Percentiles rank a stretch among this genome's conserved stretches.
phyloP scores from a whole-genome alignment of 2,113 vertebrate genomes.

The Struthio camelus region DNA sequence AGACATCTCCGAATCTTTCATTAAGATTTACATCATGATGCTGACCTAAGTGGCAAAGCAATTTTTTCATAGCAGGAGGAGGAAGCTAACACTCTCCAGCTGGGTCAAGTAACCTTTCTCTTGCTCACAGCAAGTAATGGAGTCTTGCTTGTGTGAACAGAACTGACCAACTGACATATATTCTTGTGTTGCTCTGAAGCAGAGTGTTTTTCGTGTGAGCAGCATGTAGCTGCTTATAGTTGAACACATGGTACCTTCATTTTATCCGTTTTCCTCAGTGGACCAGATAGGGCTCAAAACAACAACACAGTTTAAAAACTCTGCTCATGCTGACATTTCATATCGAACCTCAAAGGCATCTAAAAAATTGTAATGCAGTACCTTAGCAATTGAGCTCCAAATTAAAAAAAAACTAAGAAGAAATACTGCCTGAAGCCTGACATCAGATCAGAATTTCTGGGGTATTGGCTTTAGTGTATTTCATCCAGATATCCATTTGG shows the following conservation, averaged over 20 bases:
- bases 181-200: background rate
- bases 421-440: background rate
- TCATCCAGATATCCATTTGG: background rate
- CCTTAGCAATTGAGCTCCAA: background rate
- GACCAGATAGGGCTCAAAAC: background rate
- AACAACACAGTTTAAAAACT: background rate
- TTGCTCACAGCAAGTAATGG: slow-evolving; percentile 16
- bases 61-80: slow-evolving; percentile 59
- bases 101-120: slow-evolving; percentile 37
- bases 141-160: slow-evolving; percentile 2
- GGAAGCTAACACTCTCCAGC: background rate
- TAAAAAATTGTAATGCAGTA: background rate
- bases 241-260: background rate
- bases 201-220: background rate
- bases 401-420: background rate
- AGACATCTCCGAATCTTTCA: slow-evolving; percentile 61
- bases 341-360: background rate
- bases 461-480: background rate
- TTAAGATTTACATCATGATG: slow-evolving; percentile 65
- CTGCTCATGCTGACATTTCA: background rate
- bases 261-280: background rate
- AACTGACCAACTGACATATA: background rate
- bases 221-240: background rate
- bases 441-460: background rate
- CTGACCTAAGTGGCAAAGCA: slow-evolving; percentile 64